Evolutionary conservation across 1,140 invertebrate genomes (phyloP), one percentile per base, ranked within the genome.

Genomic region (Pissodes strobi): DNA sequence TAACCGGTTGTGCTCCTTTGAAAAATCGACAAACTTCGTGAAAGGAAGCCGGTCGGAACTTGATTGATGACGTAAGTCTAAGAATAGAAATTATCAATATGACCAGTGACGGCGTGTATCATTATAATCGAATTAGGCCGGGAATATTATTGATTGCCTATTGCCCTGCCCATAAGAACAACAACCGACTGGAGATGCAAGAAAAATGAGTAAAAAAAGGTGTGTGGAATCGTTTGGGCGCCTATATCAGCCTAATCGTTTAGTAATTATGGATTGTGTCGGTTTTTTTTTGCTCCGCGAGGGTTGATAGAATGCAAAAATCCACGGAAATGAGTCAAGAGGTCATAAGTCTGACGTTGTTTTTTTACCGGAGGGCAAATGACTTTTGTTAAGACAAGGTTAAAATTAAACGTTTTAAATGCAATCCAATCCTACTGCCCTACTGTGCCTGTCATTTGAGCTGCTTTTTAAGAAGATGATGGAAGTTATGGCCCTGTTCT

Each of bases 71-170:
- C 62, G 30, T 30, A 13, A 25, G 62, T 19, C 30, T 49, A 39
- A 63, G 60, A 63, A 49, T 38, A 56, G 60, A 64, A 49, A 64
- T 64, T 64, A 64, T 64, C 62, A 64, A 64, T 64, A 64, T 39
- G 43, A 18, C 30, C 62, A 56, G 53, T 64, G 52, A 63, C 60
- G 60, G 49, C 60, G 60, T 53, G 39, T 64, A 64, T 64, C 62
- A 64, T 64, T 64, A 64, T 64, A 64, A 64, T 64, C 62, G 53
- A 64, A 64, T 64, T 64, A 64, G 62, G 10, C 37, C 19, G 25
- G 13, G 53, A 58, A 57, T 56, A 64, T 57, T 64, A 64, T 64
- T 64, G 61, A 64, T 57, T 57, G 62, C 62, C 43, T 64, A 64
- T 64, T 30, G 53, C 53, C 62, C 62, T 37, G 53, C 61, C 61